A percentile compares a stretch with the other conserved stretches of the same genome.
These are phyloP conservation scores for Prenolepis imparis DNA, from an alignment of 2,888 invertebrate genomes.

Conservation along the genomic window DNA sequence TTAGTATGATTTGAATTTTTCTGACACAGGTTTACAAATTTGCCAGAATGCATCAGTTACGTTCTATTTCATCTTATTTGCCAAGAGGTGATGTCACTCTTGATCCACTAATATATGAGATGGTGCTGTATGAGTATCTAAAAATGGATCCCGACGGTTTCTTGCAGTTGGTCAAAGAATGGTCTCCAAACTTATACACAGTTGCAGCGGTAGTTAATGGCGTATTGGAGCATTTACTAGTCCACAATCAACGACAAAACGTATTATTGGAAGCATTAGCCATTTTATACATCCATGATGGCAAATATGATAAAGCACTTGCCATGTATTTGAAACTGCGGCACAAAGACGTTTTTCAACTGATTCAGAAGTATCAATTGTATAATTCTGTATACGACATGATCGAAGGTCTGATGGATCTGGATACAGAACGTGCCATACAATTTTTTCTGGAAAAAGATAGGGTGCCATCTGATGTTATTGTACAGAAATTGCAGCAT, in stretches of 20 bases:
- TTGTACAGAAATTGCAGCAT: slow-evolving; percentile 93
- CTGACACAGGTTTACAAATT: slow-evolving; percentile 91
- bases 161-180: slow-evolving; percentile 94
- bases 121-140: slow-evolving; percentile 97
- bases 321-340: slow-evolving; percentile 95
- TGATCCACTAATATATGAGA: slow-evolving; percentile 95
- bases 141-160: slow-evolving; percentile 94
- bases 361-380: slow-evolving; percentile 94
- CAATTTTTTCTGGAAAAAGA: slow-evolving; percentile 92
- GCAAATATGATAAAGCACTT: slow-evolving; percentile 96
- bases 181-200: slow-evolving; percentile 94
- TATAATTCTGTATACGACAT: slow-evolving; percentile 94
- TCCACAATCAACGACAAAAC: slow-evolving; percentile 90
- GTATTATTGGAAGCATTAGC: slow-evolving; percentile 95
- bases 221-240: slow-evolving; percentile 92
- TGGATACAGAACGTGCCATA: slow-evolving; percentile 94
- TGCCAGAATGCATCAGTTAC: slow-evolving; percentile 93
- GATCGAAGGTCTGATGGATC: slow-evolving; percentile 95
- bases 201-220: slow-evolving; percentile 94
- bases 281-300: slow-evolving; percentile 94
- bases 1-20: neutral
- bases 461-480: slow-evolving; percentile 92
- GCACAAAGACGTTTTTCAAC: slow-evolving; percentile 95
- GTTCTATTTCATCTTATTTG: slow-evolving; percentile 90
- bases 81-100: slow-evolving; percentile 89